Evolutionary conservation across 2,113 vertebrate species (phyloP), one percentile per base, ranked within the genome.

Genomic region (Petrocephalus microphthalmus): DNA sequence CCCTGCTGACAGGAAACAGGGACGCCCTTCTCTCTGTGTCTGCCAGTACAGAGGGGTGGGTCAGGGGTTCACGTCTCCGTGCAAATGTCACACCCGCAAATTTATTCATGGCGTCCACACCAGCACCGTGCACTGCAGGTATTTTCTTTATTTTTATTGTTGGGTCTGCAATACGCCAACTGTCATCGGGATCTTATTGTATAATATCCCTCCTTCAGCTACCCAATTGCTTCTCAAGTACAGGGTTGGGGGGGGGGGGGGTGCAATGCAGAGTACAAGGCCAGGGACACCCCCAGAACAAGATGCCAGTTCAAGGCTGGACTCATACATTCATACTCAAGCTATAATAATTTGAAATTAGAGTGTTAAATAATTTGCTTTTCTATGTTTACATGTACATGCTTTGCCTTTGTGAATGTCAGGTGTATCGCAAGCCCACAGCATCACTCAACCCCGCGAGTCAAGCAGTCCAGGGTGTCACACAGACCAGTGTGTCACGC

Each of bases 1-100:
- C 25, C 71, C 71, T 78, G 96, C 96, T 95, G 96, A 95, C 96
- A 97, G 95, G 96, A 97, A 98, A 97, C 97, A 47, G 82, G 96
- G 96, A 97, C 96, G 97, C 97, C 97, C 97, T 97, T 98, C 98
- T 98, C 96, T 96, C 95, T 96, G 93, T 94, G 94, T 94, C 95
- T 96, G 96, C 96, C 95, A 95, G 97, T 95, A 96, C 94, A 96
- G 96, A 93, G 96, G 96, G 96, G 97, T 95, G 89, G 95, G 97
- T 93, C 94, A 89, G 91, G 92, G 94, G 94, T 98, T 97, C 47
- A 49, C 47, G 13, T 52, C 22, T 25, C 82, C 33, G 67, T 17
- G 19, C 15, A 74, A 74, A 19, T 74, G 25, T 74, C 13, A 19
- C 71, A 42, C 33, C 71, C 25, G 5, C 60, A 67, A 13, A 67